Evolutionary conservation across 2,888 invertebrate genomes (phyloP).

Genomic region (Crepidodera aurea): DNA sequence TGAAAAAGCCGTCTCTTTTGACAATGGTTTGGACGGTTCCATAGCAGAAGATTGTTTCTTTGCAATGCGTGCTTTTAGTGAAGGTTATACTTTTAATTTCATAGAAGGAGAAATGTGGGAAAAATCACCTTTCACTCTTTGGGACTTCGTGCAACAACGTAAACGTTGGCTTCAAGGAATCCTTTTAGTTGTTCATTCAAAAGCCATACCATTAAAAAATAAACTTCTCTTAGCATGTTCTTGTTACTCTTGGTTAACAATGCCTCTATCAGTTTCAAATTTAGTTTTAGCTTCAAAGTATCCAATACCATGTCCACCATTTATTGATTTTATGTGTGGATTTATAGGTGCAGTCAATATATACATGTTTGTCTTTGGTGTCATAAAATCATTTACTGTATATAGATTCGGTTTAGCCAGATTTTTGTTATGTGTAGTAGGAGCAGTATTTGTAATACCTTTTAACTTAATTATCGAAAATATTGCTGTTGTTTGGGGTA

Average conservation of each 20-base stretch:
- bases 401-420: conserved; percentile 83
- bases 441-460: conserved; percentile 90
- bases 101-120: conserved; percentile 99
- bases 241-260: conserved; percentile 95
- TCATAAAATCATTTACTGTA: conserved; percentile 93
- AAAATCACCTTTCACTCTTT: conserved; percentile 93
- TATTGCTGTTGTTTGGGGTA: conserved; percentile 93
- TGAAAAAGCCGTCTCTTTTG: conserved; percentile 92
- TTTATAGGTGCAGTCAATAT: conserved; percentile 94
- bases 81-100: conserved; percentile 93
- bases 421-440: conserved; percentile 81
- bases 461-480: conserved; percentile 95
- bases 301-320: conserved; percentile 85
- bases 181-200: conserved; percentile 86
- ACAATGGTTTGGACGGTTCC: conserved; percentile 95
- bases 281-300: conserved; percentile 80
- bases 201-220: conserved; percentile 78
- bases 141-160: conserved; percentile 95
- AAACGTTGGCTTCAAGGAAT: conserved; percentile 97
- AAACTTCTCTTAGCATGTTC: conserved; percentile 75
- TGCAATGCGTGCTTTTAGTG: conserved; percentile 91
- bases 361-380: conserved; percentile 98
- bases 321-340: conserved; percentile 86
- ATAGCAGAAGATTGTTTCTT: conserved; percentile 99
- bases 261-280: conserved; percentile 92